Evolutionary conservation across 37 sponge, comb jelly and placozoan species (phyloP).

Genomic region (Haliclona indistincta): DNA sequence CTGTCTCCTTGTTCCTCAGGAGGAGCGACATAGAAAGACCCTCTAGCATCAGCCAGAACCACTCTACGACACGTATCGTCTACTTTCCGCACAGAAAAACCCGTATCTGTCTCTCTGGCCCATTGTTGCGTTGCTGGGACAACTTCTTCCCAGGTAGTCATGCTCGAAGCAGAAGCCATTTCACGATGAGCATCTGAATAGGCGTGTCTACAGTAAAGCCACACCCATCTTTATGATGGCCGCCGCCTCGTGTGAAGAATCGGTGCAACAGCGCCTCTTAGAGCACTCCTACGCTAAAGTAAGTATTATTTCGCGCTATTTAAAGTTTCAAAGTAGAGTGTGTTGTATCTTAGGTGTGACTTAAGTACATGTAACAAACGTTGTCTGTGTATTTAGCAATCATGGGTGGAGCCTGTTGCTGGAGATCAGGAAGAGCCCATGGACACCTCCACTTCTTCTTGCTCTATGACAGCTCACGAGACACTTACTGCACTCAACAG

Average conservation of each 20-base stretch:
- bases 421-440: constrained; percentile 4
- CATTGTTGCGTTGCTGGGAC: too few species aligned
- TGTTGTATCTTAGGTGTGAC: background rate
- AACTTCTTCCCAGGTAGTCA: background rate
- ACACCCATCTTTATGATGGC: background rate
- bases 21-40: constrained; percentile 53
- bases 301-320: background rate
- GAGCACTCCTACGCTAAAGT: background rate
- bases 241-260: background rate
- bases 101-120: background rate
- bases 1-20: constrained; percentile 20
- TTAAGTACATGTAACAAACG: background rate
- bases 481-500: constrained; percentile 37
- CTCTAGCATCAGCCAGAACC: constrained; percentile 11
- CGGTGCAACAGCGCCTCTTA: background rate
- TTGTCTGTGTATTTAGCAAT: too few species aligned
- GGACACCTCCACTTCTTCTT: background rate
- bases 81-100: constrained; percentile 4
- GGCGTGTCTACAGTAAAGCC: background rate
- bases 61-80: constrained; percentile 32
- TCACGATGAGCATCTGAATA: background rate
- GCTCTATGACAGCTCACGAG: background rate
- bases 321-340: background rate
- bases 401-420: too few species aligned
- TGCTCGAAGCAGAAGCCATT: background rate